Conservation (phyloP, 2,888 invertebrate species). For the Zhuqinia jingwanae region DNA sequence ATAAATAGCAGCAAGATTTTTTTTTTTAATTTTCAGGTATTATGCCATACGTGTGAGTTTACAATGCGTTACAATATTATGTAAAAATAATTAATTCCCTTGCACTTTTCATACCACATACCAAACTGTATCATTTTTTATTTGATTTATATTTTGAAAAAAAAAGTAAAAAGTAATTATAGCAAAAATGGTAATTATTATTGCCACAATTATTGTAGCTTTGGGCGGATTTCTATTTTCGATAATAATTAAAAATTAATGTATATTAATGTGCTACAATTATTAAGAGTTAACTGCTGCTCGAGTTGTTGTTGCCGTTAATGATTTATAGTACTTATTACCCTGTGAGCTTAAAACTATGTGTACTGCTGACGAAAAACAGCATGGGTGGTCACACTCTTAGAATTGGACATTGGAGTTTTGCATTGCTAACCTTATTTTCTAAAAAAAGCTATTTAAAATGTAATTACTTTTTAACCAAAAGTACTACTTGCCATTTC, state of each 20-base stretch:
- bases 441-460: constrained; percentile 13
- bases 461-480: not conserved
- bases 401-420: constrained; percentile 24
- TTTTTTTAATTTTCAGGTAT: constrained; percentile 19
- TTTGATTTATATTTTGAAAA: not conserved
- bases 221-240: constrained; percentile 34
- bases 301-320: constrained; percentile 14
- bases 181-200: constrained; percentile 46
- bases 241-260: constrained; percentile 25
- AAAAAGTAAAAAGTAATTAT: constrained; percentile 49
- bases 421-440: constrained; percentile 8
- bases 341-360: too few species aligned
- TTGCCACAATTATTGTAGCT: constrained; percentile 30
- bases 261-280: not conserved
- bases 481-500: not conserved
- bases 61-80: constrained; percentile 34
- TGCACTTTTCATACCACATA: constrained; percentile 16
- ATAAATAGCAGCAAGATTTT: constrained; percentile 28
- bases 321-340: constrained; percentile 13
- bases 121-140: not conserved
- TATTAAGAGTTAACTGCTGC: constrained; percentile 9
- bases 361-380: not conserved
- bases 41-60: constrained; percentile 12
- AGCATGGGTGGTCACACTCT: constrained; percentile 20
- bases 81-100: constrained; percentile 39